Evolutionary conservation across 2,113 vertebrate species (phyloP).

Genomic region (Prolemur simus): DNA sequence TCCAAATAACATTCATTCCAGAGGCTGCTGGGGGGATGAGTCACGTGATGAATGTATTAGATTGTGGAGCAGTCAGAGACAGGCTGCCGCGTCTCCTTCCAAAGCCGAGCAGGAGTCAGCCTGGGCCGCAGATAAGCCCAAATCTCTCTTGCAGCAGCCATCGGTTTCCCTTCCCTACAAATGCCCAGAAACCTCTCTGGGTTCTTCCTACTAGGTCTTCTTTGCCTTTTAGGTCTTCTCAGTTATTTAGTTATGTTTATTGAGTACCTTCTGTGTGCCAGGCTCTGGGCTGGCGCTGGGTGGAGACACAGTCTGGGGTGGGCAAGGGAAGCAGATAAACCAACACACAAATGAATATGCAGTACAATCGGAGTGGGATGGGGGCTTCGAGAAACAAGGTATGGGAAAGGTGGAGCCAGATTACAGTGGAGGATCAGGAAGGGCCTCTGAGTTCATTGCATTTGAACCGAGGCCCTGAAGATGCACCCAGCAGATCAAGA

Average conservation of each 20-base stretch:
- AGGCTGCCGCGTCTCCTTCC: not conserved
- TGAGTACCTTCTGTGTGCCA: not conserved
- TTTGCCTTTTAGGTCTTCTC: not conserved
- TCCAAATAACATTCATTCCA: conserved; percentile 69
- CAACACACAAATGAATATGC: not conserved
- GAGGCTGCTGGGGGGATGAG: conserved; percentile 51
- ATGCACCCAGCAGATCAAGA: not conserved
- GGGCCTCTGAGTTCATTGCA: not conserved
- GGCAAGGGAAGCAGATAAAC: not conserved
- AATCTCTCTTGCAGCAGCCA: not conserved
- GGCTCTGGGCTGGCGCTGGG: not conserved
- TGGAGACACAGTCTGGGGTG: not conserved
- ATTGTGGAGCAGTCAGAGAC: not conserved
- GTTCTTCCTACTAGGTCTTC: not conserved
- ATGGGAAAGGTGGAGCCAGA: not conserved
- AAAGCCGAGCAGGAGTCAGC: not conserved
- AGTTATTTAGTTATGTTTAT: not conserved
- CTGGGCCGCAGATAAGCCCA: not conserved
- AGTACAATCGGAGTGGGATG: not conserved
- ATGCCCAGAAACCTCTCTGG: not conserved
- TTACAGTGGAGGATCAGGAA: not conserved
- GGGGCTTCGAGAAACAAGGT: not conserved
- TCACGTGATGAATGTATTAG: conserved; percentile 28
- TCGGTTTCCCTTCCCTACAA: not conserved
- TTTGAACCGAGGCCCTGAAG: not conserved